These are phyloP conservation scores for Caenorhabditis brenneri DNA, from an alignment of 1,140 invertebrate genomes.

Conservation along the genomic window DNA sequence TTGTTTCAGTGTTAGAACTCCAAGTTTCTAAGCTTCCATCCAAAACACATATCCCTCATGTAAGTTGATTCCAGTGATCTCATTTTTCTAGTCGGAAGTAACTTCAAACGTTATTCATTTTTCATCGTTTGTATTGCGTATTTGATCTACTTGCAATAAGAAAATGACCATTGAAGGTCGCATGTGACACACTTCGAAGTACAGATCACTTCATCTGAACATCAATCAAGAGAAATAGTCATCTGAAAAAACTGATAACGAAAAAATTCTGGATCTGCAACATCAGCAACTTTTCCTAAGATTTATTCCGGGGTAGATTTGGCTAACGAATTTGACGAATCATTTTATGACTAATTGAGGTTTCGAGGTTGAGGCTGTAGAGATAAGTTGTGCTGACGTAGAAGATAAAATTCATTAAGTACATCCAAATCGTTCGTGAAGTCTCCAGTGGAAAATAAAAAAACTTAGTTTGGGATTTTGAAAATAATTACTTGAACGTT, in stretches of 20 bases:
- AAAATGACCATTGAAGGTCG: slow-evolving; percentile 9
- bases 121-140: not conserved
- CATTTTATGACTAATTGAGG: slow-evolving; percentile 34
- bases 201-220: not conserved
- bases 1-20: too few relatives aligned
- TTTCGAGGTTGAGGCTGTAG: slow-evolving; percentile 19
- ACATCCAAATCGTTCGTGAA: not conserved
- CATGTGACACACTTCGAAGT: not conserved
- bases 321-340: slow-evolving; percentile 36
- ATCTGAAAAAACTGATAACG: too few relatives aligned
- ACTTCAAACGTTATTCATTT: not conserved
- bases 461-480: too few relatives aligned
- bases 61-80: not conserved
- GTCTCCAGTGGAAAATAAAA: not conserved
- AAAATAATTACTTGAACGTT: too few relatives aligned
- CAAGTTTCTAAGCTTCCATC: not conserved
- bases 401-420: not conserved
- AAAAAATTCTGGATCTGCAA: not conserved
- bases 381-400: not conserved
- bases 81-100: not conserved
- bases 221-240: too few relatives aligned
- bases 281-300: not conserved
- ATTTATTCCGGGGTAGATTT: not conserved
- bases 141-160: not conserved
- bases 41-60: not conserved